Percentiles rank a stretch among this genome's conserved stretches.
Evolutionary conservation across 1,140 invertebrate genomes (phyloP).

Genomic region (Musca domestica): DNA sequence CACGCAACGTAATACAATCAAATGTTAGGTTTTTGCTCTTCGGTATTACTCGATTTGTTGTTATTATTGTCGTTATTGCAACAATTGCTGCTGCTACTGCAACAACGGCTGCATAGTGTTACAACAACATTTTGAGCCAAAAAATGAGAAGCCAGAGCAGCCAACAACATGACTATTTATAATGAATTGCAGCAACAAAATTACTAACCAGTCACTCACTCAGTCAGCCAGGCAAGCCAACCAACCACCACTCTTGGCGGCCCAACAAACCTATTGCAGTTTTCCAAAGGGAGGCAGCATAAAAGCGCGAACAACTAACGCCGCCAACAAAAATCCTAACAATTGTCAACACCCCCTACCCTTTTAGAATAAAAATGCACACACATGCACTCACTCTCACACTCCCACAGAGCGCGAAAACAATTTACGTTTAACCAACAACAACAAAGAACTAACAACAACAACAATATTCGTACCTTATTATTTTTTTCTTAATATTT

Average conservation of each 20-base stretch:
- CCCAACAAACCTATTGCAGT: neutral
- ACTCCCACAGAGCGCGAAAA: too few relatives aligned
- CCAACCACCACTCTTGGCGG: neutral
- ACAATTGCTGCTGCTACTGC: too few relatives aligned
- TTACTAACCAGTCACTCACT: neutral
- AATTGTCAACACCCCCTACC: slow-evolving; percentile 18
- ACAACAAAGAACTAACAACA: neutral
- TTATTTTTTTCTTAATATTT: neutral
- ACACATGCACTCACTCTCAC: too few relatives aligned
- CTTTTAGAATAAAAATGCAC: neutral
- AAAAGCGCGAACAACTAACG: neutral
- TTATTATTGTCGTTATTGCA: too few relatives aligned
- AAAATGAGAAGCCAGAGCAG: neutral
- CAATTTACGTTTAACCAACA: too few relatives aligned
- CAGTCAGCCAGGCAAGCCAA: neutral
- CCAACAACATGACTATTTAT: slow-evolving; percentile 2
- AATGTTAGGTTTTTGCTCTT: neutral
- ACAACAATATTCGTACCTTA: neutral
- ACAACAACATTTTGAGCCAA: too few relatives aligned
- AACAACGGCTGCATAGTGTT: too few relatives aligned
- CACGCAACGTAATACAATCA: slow-evolving; percentile 9
- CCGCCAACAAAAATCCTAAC: neutral
- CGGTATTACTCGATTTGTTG: too few relatives aligned
- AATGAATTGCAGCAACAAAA: neutral
- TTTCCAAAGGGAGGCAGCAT: neutral